Base-by-base conservation (phyloP, 2,113 vertebrate species). In the Tor tambroides region DNA sequence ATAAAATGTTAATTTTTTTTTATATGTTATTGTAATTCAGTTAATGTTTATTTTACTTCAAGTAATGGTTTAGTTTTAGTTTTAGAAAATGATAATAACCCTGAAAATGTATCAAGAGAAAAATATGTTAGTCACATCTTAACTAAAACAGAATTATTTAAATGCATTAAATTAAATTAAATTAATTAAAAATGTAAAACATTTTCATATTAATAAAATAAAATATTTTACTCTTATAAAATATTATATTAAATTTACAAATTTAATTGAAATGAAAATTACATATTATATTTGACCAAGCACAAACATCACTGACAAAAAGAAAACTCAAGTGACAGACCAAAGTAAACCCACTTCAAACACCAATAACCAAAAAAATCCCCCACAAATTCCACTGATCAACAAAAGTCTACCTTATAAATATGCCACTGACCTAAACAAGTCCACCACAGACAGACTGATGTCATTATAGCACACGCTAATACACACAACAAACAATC, bases 371-470 rank as follows among this genome's bases (percentile, higher is more conserved):
- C 67, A 19, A 19, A 35, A 65, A 69, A 35, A 9, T 5, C 17
- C 65, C 67, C n/a, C 17, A 35, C 17, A 4, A 71, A 10, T 6
- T 2, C 74, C n/a, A 51, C 88, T 86, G 86, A 85, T 78, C 74
- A 82, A 63, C 76, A 11, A 28, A 75, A 71, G 63, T 59, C 71
- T 51, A 80, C 76, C 12, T 51, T 38, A 54, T 11, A 71, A 81
- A 76, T 5, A 28, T n/a, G n/a, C 38, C 38, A 81, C 67, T 65
- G 12, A 65, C 30, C 30, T 41, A 28, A 28, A 51, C 26, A 74
- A n/a, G 63, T 56, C 46, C 83, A 78, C 14, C 41, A 71, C 17
- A 83, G 67, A 71, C 67, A 21, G 67, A 71, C 67, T 32, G 65
- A 35, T 35, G 67, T 71, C 32, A 21, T 28, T 38, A 41, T 23